A percentile compares a stretch with the other conserved stretches of the same genome.
Evolutionary conservation across 2,888 invertebrate species (phyloP).

Genomic region (Plebejus argus): DNA sequence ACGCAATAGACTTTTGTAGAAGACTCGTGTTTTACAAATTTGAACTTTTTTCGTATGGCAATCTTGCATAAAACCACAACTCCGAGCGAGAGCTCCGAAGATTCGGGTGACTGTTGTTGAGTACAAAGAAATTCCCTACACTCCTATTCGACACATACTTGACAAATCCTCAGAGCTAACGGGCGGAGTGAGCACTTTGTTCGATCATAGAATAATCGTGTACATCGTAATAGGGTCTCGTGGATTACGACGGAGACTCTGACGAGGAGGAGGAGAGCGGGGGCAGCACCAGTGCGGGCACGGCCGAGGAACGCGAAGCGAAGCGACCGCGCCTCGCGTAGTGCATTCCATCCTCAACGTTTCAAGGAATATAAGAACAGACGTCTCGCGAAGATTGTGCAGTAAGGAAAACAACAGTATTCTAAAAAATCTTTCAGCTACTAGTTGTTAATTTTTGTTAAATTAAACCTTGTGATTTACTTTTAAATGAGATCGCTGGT

Average conservation of each 20-base stretch:
- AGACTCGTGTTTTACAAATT: background rate
- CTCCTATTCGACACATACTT: background rate
- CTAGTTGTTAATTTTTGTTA: slow-evolving; percentile 14
- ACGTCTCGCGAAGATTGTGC: slow-evolving; percentile 48
- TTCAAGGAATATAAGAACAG: slow-evolving; percentile 69
- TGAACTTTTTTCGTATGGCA: background rate
- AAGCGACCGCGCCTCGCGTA: slow-evolving; percentile 90
- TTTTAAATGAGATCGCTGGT: background rate
- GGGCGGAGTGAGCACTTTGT: background rate
- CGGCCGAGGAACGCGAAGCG: slow-evolving; percentile 73
- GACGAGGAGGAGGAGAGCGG: slow-evolving; percentile 92
- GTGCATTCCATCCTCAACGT: slow-evolving; percentile 56
- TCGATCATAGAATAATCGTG: background rate
- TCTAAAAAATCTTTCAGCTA: slow-evolving; percentile 14
- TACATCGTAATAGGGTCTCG: slow-evolving; percentile 86
- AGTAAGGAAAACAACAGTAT: slow-evolving; percentile 28
- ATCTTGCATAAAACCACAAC: background rate
- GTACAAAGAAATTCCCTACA: background rate
- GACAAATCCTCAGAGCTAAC: background rate
- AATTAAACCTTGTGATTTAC: slow-evolving; percentile 12
- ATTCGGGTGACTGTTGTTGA: background rate
- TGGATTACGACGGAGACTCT: slow-evolving; percentile 98
- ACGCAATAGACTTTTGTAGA: background rate
- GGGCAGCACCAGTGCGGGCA: slow-evolving; percentile 47
- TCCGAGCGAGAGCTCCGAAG: no score